Base-by-base conservation (phyloP, 2,797 vertebrate species). In the Sebastes trivittatus region DNA sequence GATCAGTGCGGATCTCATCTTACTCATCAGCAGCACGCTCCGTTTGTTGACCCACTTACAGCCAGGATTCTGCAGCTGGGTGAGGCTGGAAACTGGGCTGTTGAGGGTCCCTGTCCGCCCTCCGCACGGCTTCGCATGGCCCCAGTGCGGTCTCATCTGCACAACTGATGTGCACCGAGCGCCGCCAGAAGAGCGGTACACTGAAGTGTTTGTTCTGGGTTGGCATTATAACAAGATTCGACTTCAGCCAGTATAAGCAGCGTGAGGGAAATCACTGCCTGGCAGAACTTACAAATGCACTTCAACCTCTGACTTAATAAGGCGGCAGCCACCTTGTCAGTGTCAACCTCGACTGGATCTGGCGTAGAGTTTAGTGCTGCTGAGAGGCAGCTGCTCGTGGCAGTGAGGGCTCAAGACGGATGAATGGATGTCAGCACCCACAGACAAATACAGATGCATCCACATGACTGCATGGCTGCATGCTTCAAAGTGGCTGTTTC, bases 321-420 rank as follows among this genome's bases (percentile, higher is more conserved):
- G 87, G 65, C 30, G 14, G 69, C 55, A 71, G 66, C 75, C 77
- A 90, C 82, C 78, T 80, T 89, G 85, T 87, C 84, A 55, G 59
- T 87, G 86, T 89, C 84, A 89, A 75, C 76, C 79, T 62, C 85
- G 84, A 58, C 56, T 70, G 55, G 62, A 79, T 62, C 82, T 78
- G 71, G 38, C 77, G 23, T 61, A 59, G 83, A 81, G 82, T 71
- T 79, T 56, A 74, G 65, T 52, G 80, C 80, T 84, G 73, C 87
- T 86, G 78, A 78, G 77, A 71, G 78, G 59, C 89, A 93, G 90
- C 90, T 93, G 89, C 72, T 80, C 36, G 65, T 87, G 90, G 74
- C 92, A 84, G 70, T 64, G 81, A 89, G 81, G 66, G 69, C 81
- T 78, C 56, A 30, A 72, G 77, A 83, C 67, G 74, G 46, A 38